Base-by-base conservation (phyloP, 1,140 invertebrate species). In the Papilio polyxenes region DNA sequence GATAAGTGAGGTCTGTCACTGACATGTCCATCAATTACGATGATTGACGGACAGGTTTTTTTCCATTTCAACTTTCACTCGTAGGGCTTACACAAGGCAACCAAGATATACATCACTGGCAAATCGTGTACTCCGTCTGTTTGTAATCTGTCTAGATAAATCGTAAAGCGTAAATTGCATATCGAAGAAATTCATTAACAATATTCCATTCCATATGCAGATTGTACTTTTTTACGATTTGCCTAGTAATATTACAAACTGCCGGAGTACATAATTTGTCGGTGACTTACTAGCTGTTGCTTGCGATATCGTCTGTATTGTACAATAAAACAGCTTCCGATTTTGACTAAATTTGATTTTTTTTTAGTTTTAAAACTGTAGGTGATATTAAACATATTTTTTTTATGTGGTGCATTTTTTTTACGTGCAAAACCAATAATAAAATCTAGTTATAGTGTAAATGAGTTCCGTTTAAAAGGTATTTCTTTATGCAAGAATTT, bases 401-500 rank as follows among this genome's bases (percentile, higher is more conserved):
- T 51, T 49, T 51, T 51, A 31, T 31, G 23, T 31, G 0, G 23
- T 31, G 23, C 23, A 31, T 31, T 31, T 31, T 53, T 53, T 53
- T 53, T 17, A 53, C 51, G 51, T 53, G 15, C 7, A 53, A 6
- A 53, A 17, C 6, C 15, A 31, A 65, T 11, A 3, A 20, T 11
- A 65, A 20, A 31, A 9, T 17, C 17, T 17, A 6, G 15, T 56
- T 56, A 31, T 62, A 23, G 23, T 23, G 23, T 31, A 31, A 72
- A 72, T 72, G 37, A 72, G 65, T 72, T 72, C 1, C 65, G 65
- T 72, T 72, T 72, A 37, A 72, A 72, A 13, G 31, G 31, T 72
- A 15, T 72, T 69, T 69, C 3, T 69, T 17, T 72, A 72, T 40
- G 65, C 65, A 72, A 72, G 65, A 72, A 72, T 72, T 72, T 31